Percentiles rank a stretch among this genome's conserved stretches.
These are phyloP conservation scores for Thecocarcelia acutangulata DNA, from an alignment of 2,888 invertebrate genomes.

Conservation along the genomic window DNA sequence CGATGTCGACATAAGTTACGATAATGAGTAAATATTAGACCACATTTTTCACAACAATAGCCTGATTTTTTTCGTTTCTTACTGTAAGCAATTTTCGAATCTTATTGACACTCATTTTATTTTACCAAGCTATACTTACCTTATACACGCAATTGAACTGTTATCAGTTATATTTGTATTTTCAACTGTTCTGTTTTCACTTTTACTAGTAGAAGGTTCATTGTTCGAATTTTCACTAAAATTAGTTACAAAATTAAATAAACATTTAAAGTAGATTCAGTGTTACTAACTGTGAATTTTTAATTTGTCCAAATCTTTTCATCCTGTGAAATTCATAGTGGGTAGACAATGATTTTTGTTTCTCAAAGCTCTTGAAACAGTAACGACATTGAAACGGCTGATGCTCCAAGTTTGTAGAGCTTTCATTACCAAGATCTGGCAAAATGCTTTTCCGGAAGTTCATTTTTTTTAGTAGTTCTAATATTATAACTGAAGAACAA, in stretches of 20 bases:
- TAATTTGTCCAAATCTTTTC: neutral
- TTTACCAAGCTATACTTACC: slow-evolving; percentile 28
- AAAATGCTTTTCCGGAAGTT: too few species aligned
- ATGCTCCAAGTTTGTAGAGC: too few species aligned
- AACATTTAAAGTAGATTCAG: too few species aligned
- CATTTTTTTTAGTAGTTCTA: too few species aligned
- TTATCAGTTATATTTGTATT: too few species aligned
- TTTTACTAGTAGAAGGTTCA: too few species aligned
- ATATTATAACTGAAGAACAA: too few species aligned
- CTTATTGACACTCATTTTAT: neutral
- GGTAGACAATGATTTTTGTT: slow-evolving; percentile 81
- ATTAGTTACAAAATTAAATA: too few species aligned
- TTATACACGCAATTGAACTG: neutral
- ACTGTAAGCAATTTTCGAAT: slow-evolving; percentile 33
- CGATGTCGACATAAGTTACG: slow-evolving; percentile 80
- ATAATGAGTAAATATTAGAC: slow-evolving; percentile 82
- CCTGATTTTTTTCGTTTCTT: slow-evolving; percentile 69
- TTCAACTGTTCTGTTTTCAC: too few species aligned
- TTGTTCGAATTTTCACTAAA: too few species aligned
- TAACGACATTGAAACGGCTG: slow-evolving; percentile 79
- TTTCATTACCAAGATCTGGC: too few species aligned
- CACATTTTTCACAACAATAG: slow-evolving; percentile 81
- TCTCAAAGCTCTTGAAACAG: slow-evolving; percentile 82
- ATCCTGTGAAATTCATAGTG: slow-evolving; percentile 81
- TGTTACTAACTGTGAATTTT: too few species aligned